Percentiles rank a stretch among this genome's conserved stretches.
These are phyloP conservation scores for Oncopodura yosiiana DNA, from an alignment of 1,140 invertebrate species.

Conservation along the genomic window DNA sequence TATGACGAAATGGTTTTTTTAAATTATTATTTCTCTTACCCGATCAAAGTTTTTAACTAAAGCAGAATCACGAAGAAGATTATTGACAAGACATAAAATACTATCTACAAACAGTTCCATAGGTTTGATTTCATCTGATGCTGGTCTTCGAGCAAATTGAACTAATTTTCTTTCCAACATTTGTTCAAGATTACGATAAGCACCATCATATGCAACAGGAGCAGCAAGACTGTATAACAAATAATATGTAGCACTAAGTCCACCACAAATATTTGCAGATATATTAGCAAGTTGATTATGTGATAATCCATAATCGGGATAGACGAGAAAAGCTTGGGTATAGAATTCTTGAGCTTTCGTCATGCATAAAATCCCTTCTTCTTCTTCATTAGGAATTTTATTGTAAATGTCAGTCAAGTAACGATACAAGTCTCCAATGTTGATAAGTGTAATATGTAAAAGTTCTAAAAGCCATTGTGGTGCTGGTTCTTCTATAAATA, in stretches of 20 bases:
- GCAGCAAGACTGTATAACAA: conserved; percentile 26
- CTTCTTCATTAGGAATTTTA: background rate
- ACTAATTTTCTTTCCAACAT: conserved; percentile 21
- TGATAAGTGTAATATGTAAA: conserved; percentile 18
- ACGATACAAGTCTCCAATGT: conserved; percentile 30
- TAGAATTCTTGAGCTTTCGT: conserved; percentile 25
- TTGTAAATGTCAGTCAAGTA: conserved; percentile 23
- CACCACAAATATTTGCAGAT: conserved; percentile 8
- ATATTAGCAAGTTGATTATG: conserved; percentile 33
- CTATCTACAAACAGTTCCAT: conserved; percentile 22
- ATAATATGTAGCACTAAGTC: conserved; percentile 30
- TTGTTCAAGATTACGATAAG: conserved; percentile 21
- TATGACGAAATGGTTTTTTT: background rate
- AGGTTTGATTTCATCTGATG: conserved; percentile 11
- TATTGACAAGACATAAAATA: conserved; percentile 10
- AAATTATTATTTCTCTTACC: conserved; percentile 5
- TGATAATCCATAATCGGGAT: conserved; percentile 25
- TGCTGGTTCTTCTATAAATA: background rate
- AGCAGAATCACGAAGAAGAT: conserved; percentile 17
- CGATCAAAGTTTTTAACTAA: conserved; percentile 4
- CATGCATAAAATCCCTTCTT: conserved; percentile 8
- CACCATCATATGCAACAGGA: conserved; percentile 22
- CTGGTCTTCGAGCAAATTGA: conserved; percentile 21
- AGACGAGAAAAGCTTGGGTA: conserved; percentile 25
- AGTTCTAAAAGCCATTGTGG: conserved; percentile 22